These are phyloP conservation scores for Darevskia nairensis DNA, from an alignment of 2,797 vertebrate genomes.

Conservation along the genomic window DNA sequence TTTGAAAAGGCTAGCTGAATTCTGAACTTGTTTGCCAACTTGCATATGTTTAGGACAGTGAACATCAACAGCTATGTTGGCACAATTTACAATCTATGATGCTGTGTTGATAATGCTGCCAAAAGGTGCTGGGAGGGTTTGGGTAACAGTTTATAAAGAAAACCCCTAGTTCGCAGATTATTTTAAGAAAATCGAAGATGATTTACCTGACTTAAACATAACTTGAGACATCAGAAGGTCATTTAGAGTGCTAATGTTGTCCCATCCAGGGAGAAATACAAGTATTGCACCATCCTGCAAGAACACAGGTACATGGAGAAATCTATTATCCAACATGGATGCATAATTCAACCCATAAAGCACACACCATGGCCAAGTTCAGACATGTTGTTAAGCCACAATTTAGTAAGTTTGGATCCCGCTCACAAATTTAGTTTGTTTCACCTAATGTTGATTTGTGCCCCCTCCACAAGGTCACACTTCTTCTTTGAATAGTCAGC, in stretches of 20 bases:
- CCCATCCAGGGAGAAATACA: constrained; percentile 98
- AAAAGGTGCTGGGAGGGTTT: not conserved
- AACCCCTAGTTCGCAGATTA: not conserved
- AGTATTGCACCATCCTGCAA: constrained; percentile 94
- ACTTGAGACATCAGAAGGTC: constrained; percentile 92
- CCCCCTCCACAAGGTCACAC: no score
- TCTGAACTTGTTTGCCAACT: not conserved
- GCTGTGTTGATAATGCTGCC: not conserved
- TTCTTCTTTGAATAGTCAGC: no score
- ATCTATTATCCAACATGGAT: not conserved
- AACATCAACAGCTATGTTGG: no score
- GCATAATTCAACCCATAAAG: not conserved
- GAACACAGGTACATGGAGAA: not conserved
- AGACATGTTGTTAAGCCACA: not conserved
- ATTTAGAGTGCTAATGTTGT: constrained; percentile 94
- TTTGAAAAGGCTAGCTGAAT: not conserved
- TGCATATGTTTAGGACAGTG: no score
- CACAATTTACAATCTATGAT: not conserved
- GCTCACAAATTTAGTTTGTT: no score
- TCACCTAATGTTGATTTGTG: no score
- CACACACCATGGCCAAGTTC: not conserved
- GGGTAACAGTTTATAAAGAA: not conserved
- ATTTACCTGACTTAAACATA: constrained; percentile 95
- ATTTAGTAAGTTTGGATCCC: not conserved
- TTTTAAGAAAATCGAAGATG: not conserved